Percentiles rank a stretch among this genome's conserved stretches.
phyloP scores from a whole-genome alignment of 2,888 invertebrate species.

The Cephus pygmeus region DNA sequence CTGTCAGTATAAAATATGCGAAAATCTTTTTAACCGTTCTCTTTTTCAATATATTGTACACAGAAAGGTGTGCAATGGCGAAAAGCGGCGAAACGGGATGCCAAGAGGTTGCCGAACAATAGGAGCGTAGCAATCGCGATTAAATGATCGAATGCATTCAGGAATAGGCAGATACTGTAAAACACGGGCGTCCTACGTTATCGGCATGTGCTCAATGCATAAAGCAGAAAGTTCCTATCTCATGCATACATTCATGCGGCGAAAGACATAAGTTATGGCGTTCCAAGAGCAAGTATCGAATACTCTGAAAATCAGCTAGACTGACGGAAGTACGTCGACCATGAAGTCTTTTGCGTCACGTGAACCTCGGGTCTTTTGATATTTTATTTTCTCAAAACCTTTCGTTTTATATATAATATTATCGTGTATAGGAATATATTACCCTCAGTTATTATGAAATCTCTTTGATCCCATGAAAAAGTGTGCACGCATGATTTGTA shows the following conservation, averaged over 20 bases:
- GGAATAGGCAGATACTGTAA: conserved; percentile 26
- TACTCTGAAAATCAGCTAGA: conserved; percentile 9
- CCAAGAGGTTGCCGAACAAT: conserved; percentile 14
- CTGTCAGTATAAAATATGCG: neutral
- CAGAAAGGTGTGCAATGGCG: neutral
- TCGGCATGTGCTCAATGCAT: conserved; percentile 61
- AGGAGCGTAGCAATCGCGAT: conserved; percentile 38
- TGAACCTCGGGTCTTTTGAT: neutral
- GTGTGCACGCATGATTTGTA: too few species aligned
- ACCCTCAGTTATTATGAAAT: neutral
- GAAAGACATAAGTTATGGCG: conserved; percentile 58
- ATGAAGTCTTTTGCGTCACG: neutral
- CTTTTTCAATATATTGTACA: neutral
- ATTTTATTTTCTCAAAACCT: neutral
- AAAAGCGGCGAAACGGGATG: neutral
- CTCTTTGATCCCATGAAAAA: neutral
- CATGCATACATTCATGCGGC: conserved; percentile 63
- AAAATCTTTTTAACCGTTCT: neutral
- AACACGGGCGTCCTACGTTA: conserved; percentile 45
- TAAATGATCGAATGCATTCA: conserved; percentile 38
- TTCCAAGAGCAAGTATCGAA: conserved; percentile 28
- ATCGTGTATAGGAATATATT: neutral
- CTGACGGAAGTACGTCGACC: neutral
- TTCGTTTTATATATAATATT: neutral
- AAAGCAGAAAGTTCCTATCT: conserved; percentile 65